Percentiles rank a stretch among this genome's conserved stretches.
Conservation (phyloP, 2,113 vertebrate genomes). For the Microcebus jonahi region DNA sequence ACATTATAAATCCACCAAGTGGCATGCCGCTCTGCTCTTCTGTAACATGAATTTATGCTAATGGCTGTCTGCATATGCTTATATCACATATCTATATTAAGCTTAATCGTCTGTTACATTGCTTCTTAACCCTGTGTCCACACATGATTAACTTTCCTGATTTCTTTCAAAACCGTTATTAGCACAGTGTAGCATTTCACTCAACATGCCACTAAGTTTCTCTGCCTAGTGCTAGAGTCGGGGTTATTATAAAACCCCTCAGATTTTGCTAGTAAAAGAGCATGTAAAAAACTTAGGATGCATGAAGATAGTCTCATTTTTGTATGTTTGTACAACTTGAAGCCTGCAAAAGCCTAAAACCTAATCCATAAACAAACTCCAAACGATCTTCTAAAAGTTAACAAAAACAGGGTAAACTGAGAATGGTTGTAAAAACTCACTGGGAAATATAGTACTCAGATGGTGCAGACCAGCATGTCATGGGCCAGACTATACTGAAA, state of each 20-base stretch:
- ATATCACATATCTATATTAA: constrained; percentile 99
- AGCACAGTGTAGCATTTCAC: constrained; percentile 95
- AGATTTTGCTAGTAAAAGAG: constrained; percentile 83
- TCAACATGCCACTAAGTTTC: constrained; percentile 96
- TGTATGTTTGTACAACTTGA: constrained; percentile 56
- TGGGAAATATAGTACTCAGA: not conserved
- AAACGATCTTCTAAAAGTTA: not conserved
- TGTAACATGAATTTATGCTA: constrained; percentile 99
- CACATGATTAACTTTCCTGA: constrained; percentile 99
- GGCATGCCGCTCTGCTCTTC: constrained; percentile 86
- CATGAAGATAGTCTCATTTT: constrained; percentile 50
- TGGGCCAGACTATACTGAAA: not conserved
- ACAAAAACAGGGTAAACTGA: not conserved
- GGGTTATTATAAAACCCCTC: constrained; percentile 79
- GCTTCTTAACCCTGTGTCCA: constrained; percentile 99
- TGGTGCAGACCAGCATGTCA: too few species aligned
- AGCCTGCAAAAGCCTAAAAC: constrained; percentile 1
- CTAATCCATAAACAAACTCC: constrained; percentile 11
- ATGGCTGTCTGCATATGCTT: constrained; percentile 99
- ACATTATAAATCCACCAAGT: constrained; percentile 82
- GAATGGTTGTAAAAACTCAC: not conserved
- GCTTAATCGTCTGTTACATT: constrained; percentile 99
- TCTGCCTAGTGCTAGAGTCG: constrained; percentile 84
- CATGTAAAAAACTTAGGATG: constrained; percentile 61
- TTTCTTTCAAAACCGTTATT: constrained; percentile 98